A percentile compares a stretch with the other conserved stretches of the same genome.
Conservation (phyloP, 2,888 invertebrate species). For the Synergus itoensis region DNA sequence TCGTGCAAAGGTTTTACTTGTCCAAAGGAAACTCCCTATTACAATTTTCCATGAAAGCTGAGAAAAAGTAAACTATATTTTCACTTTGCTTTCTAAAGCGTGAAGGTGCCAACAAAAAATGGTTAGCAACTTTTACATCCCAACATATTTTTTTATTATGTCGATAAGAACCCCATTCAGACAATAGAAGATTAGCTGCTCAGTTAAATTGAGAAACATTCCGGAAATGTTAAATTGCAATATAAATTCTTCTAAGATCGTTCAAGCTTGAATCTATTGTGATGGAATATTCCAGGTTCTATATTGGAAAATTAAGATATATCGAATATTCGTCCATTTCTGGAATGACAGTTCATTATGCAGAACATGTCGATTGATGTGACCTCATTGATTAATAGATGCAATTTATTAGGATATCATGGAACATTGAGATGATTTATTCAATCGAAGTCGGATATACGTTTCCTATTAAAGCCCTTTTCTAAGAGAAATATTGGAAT, state of each 20-base stretch:
- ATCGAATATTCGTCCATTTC: not conserved
- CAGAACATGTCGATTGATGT: not conserved
- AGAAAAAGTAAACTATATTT: slow-evolving; percentile 29
- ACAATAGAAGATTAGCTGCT: not conserved
- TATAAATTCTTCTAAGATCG: not conserved
- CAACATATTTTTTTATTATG: not conserved
- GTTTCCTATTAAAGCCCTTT: not conserved
- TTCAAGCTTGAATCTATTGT: not conserved
- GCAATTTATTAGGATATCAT: not conserved
- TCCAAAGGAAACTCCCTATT: slow-evolving; percentile 21
- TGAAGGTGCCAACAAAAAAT: not conserved
- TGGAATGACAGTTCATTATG: not conserved
- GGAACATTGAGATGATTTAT: not conserved
- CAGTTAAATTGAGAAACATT: not conserved
- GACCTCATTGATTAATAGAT: not conserved
- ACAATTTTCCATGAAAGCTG: slow-evolving; percentile 7
- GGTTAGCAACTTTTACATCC: slow-evolving; percentile 2
- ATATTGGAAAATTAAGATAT: not conserved
- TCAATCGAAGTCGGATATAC: not conserved
- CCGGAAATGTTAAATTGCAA: not conserved
- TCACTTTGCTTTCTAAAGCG: slow-evolving; percentile 10
- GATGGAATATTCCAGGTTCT: not conserved
- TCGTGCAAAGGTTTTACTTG: not conserved
- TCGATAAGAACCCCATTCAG: not conserved
- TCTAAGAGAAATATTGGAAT: not conserved